Base-by-base conservation (phyloP, 2,797 vertebrate species). In the Poeciliopsis presidionis region DNA sequence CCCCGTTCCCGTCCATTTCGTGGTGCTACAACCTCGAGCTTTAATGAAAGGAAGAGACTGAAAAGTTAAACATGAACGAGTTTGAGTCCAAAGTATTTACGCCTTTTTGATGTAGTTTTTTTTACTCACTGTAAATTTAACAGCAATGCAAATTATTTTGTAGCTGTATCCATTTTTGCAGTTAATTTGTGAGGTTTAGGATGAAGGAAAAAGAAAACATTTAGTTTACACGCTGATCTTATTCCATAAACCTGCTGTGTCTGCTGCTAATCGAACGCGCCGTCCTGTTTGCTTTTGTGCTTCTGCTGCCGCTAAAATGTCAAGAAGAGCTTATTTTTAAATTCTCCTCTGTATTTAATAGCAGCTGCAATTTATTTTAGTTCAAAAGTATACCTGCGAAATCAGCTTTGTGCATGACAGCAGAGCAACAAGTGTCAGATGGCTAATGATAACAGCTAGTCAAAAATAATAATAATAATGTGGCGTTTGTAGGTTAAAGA, bases 61-160 rank as follows among this genome's bases (percentile, higher is more conserved):
- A 79, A 86, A 91, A 87, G 77, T 85, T 92, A 5, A 69, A 69
- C 39, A 39, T 65, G 33, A 30, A 61, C 14, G 5, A 63, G 30
- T 36, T 63, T 36, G 30, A 63, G 59, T 63, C 16, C 59, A 63
- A 63, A 6, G 4, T 14, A 6, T 33, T 33, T 61, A 30, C 11
- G 9, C 18, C 36, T 1, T 39, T 39, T 8, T 36, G 36, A 67
- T 13, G 63, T 41, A 0, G 1, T 39, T 39, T 18, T 43, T 43
- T 39, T 36, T 22, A 65, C 33, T 39, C 16, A 1, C 61, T 36
- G 18, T 39, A 8, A 65, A 65, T 39, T 20, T 51, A 51, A 22
- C 49, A 51, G 20, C 49, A 7, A 20, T 63, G 14, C 5, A n/a
- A 33, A 36, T 16, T 7, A 9, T 20, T 16, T 16, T 16, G 14